phyloP scores from a whole-genome alignment of 2,797 vertebrate species.

The Sebastes taczanowskii region DNA sequence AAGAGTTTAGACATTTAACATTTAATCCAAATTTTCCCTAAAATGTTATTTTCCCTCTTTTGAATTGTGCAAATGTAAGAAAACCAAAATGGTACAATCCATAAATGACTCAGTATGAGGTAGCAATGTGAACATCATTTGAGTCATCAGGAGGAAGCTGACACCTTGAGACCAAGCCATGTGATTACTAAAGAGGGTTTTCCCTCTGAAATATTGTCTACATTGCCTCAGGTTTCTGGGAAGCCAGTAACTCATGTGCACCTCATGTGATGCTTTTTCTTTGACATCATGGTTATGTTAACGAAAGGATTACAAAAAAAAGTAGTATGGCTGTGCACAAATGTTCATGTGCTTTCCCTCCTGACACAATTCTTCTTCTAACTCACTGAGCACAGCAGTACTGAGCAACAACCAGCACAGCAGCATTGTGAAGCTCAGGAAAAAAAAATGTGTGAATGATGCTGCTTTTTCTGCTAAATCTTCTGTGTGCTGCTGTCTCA shows the following conservation, averaged over 20 bases:
- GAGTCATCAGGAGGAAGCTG: background rate
- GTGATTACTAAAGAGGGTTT: background rate
- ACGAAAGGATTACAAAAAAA: constrained; percentile 28
- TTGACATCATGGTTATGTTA: constrained; percentile 5
- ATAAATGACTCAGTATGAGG: background rate
- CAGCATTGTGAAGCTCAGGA: background rate
- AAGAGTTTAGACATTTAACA: background rate
- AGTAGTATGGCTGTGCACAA: background rate
- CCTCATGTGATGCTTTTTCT: constrained; percentile 57
- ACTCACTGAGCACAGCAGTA: constrained; percentile 13
- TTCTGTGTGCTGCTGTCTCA: background rate
- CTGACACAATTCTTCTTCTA: constrained; percentile 16
- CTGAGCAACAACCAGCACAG: constrained; percentile 6
- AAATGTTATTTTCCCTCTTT: background rate
- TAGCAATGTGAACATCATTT: background rate
- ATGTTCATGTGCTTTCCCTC: constrained; percentile 42
- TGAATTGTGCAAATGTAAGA: background rate
- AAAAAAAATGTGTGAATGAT: background rate
- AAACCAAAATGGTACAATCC: background rate
- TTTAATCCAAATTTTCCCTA: background rate
- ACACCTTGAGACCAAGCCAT: background rate
- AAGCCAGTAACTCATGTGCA: constrained; percentile 48
- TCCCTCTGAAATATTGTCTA: background rate
- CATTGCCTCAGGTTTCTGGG: constrained; percentile 1
- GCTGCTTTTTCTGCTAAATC: background rate